Evolutionary conservation across 2,113 vertebrate species (phyloP).

Genomic region (Tachysurus fulvidraco): DNA sequence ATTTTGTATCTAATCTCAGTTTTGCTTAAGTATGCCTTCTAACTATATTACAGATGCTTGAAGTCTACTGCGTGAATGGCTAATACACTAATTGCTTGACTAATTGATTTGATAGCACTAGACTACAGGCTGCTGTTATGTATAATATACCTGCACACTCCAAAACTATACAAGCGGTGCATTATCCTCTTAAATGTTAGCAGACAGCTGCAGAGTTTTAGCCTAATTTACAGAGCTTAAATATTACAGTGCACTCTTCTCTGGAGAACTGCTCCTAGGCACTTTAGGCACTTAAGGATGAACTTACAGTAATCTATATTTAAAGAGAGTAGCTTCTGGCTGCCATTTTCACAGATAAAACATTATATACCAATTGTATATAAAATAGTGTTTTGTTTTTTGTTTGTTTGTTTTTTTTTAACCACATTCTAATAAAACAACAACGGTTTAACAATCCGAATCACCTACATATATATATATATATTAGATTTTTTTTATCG

Average conservation of each 20-base stretch:
- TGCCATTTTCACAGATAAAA: background rate
- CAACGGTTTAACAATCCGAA: background rate
- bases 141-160: background rate
- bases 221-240: background rate
- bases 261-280: constrained; percentile 6
- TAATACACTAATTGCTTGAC: background rate
- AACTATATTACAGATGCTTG: background rate
- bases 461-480: background rate
- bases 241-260: constrained; percentile 6
- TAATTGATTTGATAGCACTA: background rate
- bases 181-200: background rate
- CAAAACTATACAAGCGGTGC: background rate
- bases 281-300: constrained; percentile 19
- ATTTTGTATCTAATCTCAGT: background rate
- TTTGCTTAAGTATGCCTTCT: background rate
- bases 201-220: background rate
- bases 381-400: no score
- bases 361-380: background rate
- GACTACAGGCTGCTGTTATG: background rate
- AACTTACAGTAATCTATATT: constrained; percentile 41
- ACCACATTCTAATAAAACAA: background rate
- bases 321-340: constrained; percentile 8
- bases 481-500: background rate
- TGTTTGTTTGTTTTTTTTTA: background rate
- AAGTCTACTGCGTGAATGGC: background rate